phyloP scores from a whole-genome alignment of 2,797 vertebrate genomes.

The Staurois parvus region DNA sequence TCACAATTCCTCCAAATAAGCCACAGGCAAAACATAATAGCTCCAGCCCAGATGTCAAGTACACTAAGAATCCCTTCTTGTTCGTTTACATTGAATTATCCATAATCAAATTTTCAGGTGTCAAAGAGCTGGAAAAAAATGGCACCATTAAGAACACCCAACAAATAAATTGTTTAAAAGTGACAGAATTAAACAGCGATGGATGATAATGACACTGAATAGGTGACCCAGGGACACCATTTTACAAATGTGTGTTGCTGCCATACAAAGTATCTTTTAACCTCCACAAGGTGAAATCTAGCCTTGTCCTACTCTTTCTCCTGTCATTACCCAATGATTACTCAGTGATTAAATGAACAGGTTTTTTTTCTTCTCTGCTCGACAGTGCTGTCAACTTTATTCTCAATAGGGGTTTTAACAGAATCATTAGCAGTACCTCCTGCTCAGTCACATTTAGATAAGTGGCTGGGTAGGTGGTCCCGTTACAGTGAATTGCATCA shows the following conservation, averaged over 20 bases:
- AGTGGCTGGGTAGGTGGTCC: slow-evolving; percentile 38
- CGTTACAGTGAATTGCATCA: not conserved
- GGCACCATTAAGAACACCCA: slow-evolving; percentile 72
- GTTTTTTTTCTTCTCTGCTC: not conserved
- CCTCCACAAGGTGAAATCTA: slow-evolving; percentile 7
- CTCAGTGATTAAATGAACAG: slow-evolving; percentile 4
- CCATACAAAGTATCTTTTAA: not conserved
- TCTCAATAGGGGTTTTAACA: slow-evolving; percentile 40
- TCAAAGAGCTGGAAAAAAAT: slow-evolving; percentile 77
- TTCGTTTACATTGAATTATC: slow-evolving; percentile 75
- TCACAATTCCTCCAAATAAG: not conserved
- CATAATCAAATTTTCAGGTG: slow-evolving; percentile 80
- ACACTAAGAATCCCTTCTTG: not conserved
- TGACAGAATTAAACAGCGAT: slow-evolving; percentile 66
- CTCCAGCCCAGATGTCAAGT: not conserved
- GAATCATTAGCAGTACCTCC: slow-evolving; percentile 33
- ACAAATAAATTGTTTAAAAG: slow-evolving; percentile 66
- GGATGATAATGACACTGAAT: slow-evolving; percentile 66
- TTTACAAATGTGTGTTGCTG: slow-evolving; percentile 48
- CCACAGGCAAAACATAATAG: not conserved
- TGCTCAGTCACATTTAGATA: slow-evolving; percentile 33
- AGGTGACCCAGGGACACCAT: slow-evolving; percentile 57
- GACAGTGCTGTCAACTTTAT: slow-evolving; percentile 10
- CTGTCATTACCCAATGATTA: slow-evolving; percentile 4
- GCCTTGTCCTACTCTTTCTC: not conserved